These are phyloP conservation scores for Caenorhabditis drosophilae DNA, from an alignment of 2,888 invertebrate genomes.

Conservation along the genomic window DNA sequence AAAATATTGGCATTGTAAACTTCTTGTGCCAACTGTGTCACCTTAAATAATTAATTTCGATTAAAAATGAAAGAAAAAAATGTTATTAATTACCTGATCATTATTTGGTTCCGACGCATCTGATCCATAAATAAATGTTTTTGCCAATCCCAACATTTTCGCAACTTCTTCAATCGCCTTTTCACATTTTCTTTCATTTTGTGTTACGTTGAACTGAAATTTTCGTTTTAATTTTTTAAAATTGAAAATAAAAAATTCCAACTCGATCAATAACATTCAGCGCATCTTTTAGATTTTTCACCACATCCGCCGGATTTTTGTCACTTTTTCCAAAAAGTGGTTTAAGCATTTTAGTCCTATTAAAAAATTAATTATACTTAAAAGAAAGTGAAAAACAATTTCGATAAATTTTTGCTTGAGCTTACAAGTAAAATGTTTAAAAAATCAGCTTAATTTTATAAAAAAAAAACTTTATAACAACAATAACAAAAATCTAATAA, in stretches of 20 bases:
- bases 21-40: slow-evolving; percentile 88
- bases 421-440: neutral
- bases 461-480: slow-evolving; percentile 1
- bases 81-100: slow-evolving; percentile 78
- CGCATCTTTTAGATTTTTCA: slow-evolving; percentile 88
- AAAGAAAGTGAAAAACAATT: too few species aligned
- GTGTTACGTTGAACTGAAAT: slow-evolving; percentile 17
- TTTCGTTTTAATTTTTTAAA: neutral
- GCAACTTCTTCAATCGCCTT: slow-evolving; percentile 97
- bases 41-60: slow-evolving; percentile 45
- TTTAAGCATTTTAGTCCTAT: slow-evolving; percentile 25
- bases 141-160: slow-evolving; percentile 78
- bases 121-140: slow-evolving; percentile 96
- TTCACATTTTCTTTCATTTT: slow-evolving; percentile 86
- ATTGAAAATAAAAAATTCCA: slow-evolving; percentile 72
- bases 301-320: slow-evolving; percentile 85
- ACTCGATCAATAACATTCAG: slow-evolving; percentile 85
- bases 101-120: slow-evolving; percentile 88
- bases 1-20: slow-evolving; percentile 95
- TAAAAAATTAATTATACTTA: too few species aligned
- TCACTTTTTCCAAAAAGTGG: slow-evolving; percentile 40
- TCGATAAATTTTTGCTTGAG: too few species aligned
- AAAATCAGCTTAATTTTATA: neutral
- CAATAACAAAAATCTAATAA: neutral
- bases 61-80: neutral